Base-by-base conservation (phyloP, 2,797 vertebrate genomes). In the Natrix natrix region DNA sequence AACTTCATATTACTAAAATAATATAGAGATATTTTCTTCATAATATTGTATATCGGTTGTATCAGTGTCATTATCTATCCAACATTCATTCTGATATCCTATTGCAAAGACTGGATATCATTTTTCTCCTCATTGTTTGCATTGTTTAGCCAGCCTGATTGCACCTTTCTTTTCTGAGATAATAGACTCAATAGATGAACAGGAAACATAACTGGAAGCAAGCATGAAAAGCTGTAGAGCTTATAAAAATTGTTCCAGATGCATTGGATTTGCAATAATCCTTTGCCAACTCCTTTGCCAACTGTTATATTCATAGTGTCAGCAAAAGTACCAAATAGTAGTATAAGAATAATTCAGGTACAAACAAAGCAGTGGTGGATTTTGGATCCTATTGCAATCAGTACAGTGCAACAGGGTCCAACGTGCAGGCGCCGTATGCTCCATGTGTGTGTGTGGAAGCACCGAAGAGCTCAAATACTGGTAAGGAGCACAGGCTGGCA, bases 111-210 rank as follows among this genome's bases (percentile, higher is more conserved):
- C 54, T 59, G 83, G 60, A 56, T 56, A 78, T 90, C 22, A 43
- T 91, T 28, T 12, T 13, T 5, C 13, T 54, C n/a, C 10, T 28
- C 63, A 55, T 61, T 24, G 43, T 91, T 88, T 88, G 88, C 63
- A 55, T 61, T 24, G 55, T 91, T 88, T 88, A 91, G 43, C 20
- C n/a, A 37, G 10, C 55, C 37, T 52, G 63, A 60, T 91, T 22
- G 20, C 20, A 63, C 90, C 22, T 78, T 74, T 93, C 22, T 91
- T 52, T 90, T 88, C 86, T 61, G 66, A 78, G 32, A 78, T 83
- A 93, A 93, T 83, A 83, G 86, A 90, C 56, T 93, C n/a, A 93
- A 56, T 83, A 88, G 66, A 88, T 93, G 54, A 93, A 88, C 43
- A 17, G 55, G 24, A 57, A 93, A 63, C 57, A 55, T 91, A 93